Percentiles rank a stretch among this genome's conserved stretches.
phyloP scores from a whole-genome alignment of 1,140 invertebrate genomes.

The Lepidurus packardi region DNA sequence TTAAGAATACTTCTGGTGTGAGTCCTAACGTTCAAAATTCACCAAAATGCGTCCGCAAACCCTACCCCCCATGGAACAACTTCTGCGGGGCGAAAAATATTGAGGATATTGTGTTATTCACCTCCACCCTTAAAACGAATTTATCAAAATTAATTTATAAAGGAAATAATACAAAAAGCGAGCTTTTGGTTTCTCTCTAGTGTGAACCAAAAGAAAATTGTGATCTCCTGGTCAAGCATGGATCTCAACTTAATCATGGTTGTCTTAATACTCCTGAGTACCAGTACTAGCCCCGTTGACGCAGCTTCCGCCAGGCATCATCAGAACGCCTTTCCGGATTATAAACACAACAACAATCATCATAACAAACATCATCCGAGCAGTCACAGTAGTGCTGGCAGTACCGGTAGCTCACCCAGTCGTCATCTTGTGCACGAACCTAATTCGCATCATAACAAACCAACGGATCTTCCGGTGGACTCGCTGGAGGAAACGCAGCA shows the following conservation, averaged over 20 bases:
- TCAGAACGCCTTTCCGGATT: background rate
- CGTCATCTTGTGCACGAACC: background rate
- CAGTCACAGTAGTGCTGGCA: background rate
- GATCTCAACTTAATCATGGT: conserved; percentile 19
- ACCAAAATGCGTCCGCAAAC: background rate
- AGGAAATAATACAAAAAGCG: background rate
- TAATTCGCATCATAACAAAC: background rate
- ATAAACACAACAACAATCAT: background rate
- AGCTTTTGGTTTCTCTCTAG: background rate
- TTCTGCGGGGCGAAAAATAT: background rate
- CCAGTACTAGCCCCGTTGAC: background rate
- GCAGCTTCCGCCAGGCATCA: background rate
- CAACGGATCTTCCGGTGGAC: too few relatives aligned
- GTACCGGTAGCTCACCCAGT: background rate
- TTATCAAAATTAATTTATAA: background rate
- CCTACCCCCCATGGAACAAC: background rate
- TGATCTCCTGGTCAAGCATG: conserved; percentile 21
- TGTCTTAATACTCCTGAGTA: conserved; percentile 19
- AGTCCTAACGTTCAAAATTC: too few relatives aligned
- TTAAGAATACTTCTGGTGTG: too few relatives aligned
- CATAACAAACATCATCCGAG: background rate
- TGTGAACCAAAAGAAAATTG: background rate
- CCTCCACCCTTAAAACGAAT: background rate
- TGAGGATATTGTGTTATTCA: background rate
- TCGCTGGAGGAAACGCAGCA: too few relatives aligned